These are phyloP conservation scores for Podiceps cristatus DNA, from an alignment of 2,113 vertebrate genomes.

Conservation along the genomic window DNA sequence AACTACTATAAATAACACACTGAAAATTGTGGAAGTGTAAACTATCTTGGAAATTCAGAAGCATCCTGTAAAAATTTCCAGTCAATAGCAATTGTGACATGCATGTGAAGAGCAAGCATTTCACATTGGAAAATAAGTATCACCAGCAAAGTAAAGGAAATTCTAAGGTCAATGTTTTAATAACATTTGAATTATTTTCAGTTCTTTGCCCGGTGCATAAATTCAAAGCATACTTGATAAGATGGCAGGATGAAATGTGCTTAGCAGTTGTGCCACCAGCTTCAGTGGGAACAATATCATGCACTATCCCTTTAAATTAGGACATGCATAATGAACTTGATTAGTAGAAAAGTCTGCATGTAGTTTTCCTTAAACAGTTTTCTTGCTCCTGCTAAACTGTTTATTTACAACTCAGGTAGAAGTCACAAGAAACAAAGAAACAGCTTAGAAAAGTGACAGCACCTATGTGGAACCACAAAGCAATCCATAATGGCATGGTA, in stretches of 20 bases:
- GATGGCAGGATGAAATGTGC: not conserved
- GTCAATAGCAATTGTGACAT: not conserved
- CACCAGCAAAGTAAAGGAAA: not conserved
- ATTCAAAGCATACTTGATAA: not conserved
- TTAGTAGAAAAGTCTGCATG: not conserved
- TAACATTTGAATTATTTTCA: not conserved
- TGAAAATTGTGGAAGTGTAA: not conserved
- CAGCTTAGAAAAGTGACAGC: not conserved
- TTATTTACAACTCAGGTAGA: not conserved
- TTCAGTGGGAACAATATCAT: not conserved
- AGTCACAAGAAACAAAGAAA: not conserved
- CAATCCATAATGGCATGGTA: not conserved
- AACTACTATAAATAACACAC: not conserved
- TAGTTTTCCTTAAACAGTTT: not conserved
- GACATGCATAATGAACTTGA: not conserved
- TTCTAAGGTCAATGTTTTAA: not conserved
- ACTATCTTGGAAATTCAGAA: not conserved
- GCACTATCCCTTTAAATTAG: not conserved
- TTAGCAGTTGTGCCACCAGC: not conserved
- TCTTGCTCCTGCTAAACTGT: not conserved
- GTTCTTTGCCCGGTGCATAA: not conserved
- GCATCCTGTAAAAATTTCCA: not conserved
- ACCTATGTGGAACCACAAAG: not conserved
- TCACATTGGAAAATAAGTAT: not conserved
- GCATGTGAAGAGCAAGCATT: not conserved